Base-by-base conservation (phyloP, 2,888 invertebrate species). In the Epistrophe grossulariae region DNA sequence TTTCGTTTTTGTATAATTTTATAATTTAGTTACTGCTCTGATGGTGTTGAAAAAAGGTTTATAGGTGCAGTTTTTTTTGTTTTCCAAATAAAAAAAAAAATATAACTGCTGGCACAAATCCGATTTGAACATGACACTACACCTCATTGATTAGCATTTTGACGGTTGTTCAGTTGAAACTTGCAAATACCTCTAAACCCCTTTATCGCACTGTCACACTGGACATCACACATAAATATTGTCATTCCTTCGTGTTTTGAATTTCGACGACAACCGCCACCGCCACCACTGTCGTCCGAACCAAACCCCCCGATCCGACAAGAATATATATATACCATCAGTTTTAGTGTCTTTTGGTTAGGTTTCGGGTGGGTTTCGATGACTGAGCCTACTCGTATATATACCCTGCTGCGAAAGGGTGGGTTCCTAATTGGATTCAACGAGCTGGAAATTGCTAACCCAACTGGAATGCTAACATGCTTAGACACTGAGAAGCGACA, bases 361-460 rank as follows among this genome's bases (percentile, higher is more conserved):
- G 62, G 68, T 73, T 81, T 78, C 71, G 73, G 73, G 57, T 70
- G 40, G 76, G 40, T 66, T 50, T 50, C 8, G 45, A 31, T 17
- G 45, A 35, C 28, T 50, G 40, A 71, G 5, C n/a, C n/a, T 3
- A 31, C 38, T 2, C 13, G 2, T 10, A 38, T 17, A 4, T 19
- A 19, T 60, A 38, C 7, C 13, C 13, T 11, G 38, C 15, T 11
- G 2, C n/a, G 7, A 28, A 13, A 71, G 74, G 87, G 87, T 83
- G 64, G 55, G 76, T 72, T 79, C 76, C 87, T 87, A 87, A 87
- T 87, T 87, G 87, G 87, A 87, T 87, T 87, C 87, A 87, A 66
- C 87, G 87, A 87, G 87, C 87, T 87, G 87, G 87, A 87, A 87
- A 87, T 87, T 76, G 87, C 83, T 83, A 83, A 87, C 87, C 79